Base-by-base conservation (phyloP, 2,113 vertebrate species). In the Sylvilagus bachmani region DNA sequence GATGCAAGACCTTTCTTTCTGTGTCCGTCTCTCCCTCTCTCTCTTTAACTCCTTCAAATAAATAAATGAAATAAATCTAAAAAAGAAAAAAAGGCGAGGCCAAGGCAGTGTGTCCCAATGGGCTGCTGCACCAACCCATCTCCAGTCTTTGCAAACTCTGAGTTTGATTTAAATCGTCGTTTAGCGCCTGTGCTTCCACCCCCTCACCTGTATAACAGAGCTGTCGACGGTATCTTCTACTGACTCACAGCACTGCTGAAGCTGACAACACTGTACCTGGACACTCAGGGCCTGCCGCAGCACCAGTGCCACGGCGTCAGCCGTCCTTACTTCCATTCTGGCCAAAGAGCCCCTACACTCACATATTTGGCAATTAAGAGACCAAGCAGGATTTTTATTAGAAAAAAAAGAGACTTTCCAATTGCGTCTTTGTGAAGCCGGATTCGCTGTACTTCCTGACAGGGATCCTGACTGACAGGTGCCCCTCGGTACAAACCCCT, bases 351-450 rank as follows among this genome's bases (percentile, higher is more conserved):
- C 51, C 73, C 67, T 69, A 66, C 61, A 88, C 58, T 13, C 83
- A 79, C 22, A 22, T 31, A 90, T 82, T 36, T 92, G 69, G 55
- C 67, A 71, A 14, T 51, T 44, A 70, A 66, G 25, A 88, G 19
- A 24, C 36, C 84, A 69, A 69, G 22, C 55, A 75, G 85, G 25
- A 81, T 29, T 92, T 93, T 86, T 80, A 88, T 77, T 69, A 80
- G 33, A 77, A 94, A 31, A 77, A 94, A 89, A 44, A 85, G 38
- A 55, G 62, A 70, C 58, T 19, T 89, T 3, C 44, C 29, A 44
- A 24, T 81, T 38, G 89, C 89, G 38, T n/a, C 44, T 27, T 21
- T 7, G 0, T 92, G 64, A 86, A 31, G 66, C 10, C 58, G 33
- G n/a, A 85, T 67, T 22, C 62, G 29, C 49, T 44, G 13, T 10